Base-by-base conservation (phyloP, 2,888 invertebrate species). In the Cenopis cana region DNA sequence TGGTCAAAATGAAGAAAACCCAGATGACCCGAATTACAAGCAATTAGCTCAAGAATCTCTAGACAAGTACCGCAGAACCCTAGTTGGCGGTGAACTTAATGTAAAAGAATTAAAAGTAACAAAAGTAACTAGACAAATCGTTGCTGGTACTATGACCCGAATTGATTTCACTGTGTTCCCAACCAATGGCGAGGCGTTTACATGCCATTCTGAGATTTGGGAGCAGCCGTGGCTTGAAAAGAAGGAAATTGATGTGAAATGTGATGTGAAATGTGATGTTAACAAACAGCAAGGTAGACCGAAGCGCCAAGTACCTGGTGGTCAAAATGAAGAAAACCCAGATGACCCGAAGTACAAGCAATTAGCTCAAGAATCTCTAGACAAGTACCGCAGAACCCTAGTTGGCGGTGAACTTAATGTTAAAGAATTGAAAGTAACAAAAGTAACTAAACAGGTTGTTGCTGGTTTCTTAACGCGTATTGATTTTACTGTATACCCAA, bases 81-180 rank as follows among this genome's bases (percentile, higher is more conserved):
- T 17, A 11, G 29, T 59, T 3, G 72, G 70, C 5, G 14, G 18
- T 2, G 46, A 20, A n/a, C 12, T 65, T 5, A 11, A 12, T 14
- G 57, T 61, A 1, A 72, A 55, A 46, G 72, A 89, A 9, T 76
- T 82, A 0, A 76, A 86, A 66, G 76, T 94, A 6, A 74, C 81
- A 12, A 80, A 84, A 1, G 90, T 87, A 0, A 82, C 84, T 0
- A 60, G 54, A 10, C 92, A 94, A 81, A 80, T 91, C 1, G 94
- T 94, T 0, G 76, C 90, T 17, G 94, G 94, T 8, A 56, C 74
- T 2, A 73, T 87, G 36, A 93, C 92, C 14, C 93, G 88, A 78
- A 90, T 95, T 33, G 33, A 62, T 18, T 72, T 72, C 24, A 57
- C 20, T 10, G 67, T 67, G 14, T 12, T 2, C 0, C 68, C 59